Evolutionary conservation across 2,888 invertebrate genomes (phyloP).

Genomic region (Muscina levida): DNA sequence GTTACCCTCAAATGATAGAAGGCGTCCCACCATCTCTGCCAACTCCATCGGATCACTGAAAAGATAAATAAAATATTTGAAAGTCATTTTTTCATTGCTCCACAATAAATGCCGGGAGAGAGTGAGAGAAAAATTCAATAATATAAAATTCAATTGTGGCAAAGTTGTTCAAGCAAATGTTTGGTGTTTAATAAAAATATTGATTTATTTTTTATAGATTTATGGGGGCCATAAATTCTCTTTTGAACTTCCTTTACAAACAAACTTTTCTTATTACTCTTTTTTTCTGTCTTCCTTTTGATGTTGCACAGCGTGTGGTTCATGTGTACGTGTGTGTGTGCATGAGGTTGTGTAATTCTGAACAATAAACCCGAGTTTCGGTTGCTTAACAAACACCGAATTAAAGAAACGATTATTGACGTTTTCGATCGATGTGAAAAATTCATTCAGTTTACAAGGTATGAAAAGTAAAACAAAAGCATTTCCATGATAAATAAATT

Average conservation of each 20-base stretch:
- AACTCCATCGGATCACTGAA: slow-evolving; percentile 1
- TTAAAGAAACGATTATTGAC: no score
- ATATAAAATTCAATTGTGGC: not conserved
- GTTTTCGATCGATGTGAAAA: no score
- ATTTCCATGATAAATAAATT: no score
- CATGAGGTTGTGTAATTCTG: no score
- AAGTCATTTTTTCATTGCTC: not conserved
- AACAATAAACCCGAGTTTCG: no score
- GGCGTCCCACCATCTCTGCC: no score
- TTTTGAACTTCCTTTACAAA: slow-evolving; percentile 6
- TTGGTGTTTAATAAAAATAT: slow-evolving; percentile 19
- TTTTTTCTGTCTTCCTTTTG: not conserved
- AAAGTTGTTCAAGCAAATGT: not conserved
- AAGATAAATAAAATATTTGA: not conserved
- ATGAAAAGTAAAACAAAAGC: no score
- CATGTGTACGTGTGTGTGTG: no score
- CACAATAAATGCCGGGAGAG: not conserved
- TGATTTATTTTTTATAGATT: slow-evolving; percentile 13
- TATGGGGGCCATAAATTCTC: slow-evolving; percentile 26
- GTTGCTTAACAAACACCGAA: no score
- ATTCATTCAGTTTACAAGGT: no score
- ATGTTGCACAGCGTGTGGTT: not conserved
- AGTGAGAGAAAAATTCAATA: not conserved
- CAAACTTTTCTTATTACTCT: slow-evolving; percentile 32
- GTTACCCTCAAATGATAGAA: no score